These are phyloP conservation scores for Eleginops maclovinus DNA, from an alignment of 2,113 vertebrate genomes.

Conservation along the genomic window DNA sequence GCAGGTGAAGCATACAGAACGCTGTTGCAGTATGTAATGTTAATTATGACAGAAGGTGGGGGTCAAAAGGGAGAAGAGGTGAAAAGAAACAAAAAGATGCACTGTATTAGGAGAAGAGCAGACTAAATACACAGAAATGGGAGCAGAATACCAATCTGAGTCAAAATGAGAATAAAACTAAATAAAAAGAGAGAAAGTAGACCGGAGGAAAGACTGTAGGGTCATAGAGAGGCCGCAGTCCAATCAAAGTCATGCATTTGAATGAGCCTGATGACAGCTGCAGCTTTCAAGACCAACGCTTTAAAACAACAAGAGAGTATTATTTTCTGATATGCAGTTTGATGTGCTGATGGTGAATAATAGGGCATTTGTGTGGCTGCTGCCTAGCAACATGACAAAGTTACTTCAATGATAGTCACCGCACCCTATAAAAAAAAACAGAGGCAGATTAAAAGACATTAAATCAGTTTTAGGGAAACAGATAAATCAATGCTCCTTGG, in stretches of 20 bases:
- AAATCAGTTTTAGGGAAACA: slow-evolving; percentile 50
- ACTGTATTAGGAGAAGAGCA: neutral
- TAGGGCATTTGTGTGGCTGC: slow-evolving; percentile 19
- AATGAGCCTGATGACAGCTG: slow-evolving; percentile 29
- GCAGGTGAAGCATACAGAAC: too few species aligned
- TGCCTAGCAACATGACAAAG: slow-evolving; percentile 44
- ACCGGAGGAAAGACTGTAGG: slow-evolving; percentile 12
- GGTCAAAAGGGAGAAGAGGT: neutral
- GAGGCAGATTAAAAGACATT: slow-evolving; percentile 66
- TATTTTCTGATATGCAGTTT: slow-evolving; percentile 23
- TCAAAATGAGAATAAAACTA: slow-evolving; percentile 5
- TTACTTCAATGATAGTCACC: slow-evolving; percentile 15
- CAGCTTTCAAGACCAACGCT: slow-evolving; percentile 13
- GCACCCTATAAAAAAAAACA: slow-evolving; percentile 34
- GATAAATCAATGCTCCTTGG: slow-evolving; percentile 56
- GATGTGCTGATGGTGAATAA: slow-evolving; percentile 8
- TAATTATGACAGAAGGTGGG: too few species aligned
- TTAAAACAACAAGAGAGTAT: slow-evolving; percentile 20
- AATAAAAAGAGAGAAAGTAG: neutral
- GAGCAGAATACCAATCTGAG: slow-evolving; percentile 3
- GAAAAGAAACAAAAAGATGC: neutral
- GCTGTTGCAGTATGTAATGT: too few species aligned
- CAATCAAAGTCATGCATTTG: slow-evolving; percentile 30
- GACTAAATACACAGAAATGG: neutral
- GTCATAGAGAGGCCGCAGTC: slow-evolving; percentile 32